Evolutionary conservation across 2,113 vertebrate species (phyloP).

Genomic region (Dinomys branickii): DNA sequence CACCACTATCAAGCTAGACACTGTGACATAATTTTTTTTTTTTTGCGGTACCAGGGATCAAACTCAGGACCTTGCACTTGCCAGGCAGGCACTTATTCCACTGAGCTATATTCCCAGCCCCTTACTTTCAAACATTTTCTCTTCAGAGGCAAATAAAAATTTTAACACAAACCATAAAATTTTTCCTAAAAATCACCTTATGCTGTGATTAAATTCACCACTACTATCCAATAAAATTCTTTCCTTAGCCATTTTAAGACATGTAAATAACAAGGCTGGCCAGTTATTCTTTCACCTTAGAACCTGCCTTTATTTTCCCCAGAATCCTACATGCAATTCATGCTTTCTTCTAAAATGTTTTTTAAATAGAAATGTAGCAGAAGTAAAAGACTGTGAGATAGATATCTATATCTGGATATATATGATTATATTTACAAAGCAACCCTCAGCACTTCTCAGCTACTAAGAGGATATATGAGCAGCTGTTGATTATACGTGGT

Average conservation of each 20-base stretch:
- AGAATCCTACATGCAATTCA: conserved; percentile 25
- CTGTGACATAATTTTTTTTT: no score
- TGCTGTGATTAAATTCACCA: background rate
- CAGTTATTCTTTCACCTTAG: conserved; percentile 30
- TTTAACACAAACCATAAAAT: conserved; percentile 41
- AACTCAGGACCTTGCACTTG: no score
- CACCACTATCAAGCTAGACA: background rate
- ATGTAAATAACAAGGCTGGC: background rate
- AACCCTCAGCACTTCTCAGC: background rate
- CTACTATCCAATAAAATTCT: background rate
- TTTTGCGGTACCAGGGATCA: no score
- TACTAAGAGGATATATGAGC: background rate
- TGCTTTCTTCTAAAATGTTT: conserved; percentile 48
- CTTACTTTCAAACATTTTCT: conserved; percentile 11
- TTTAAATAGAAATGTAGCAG: conserved; percentile 16
- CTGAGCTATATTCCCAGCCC: no score
- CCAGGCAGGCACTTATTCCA: no score
- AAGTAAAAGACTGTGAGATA: background rate
- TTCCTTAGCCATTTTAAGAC: conserved; percentile 4
- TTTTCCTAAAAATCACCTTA: conserved; percentile 21
- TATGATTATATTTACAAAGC: background rate
- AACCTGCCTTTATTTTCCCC: conserved; percentile 41
- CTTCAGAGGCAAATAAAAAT: conserved; percentile 39
- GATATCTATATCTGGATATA: background rate
- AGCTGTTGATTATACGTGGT: background rate